These are phyloP conservation scores for Petrocephalus schoutedeni DNA, from an alignment of 2,797 vertebrate genomes.

Conservation along the genomic window DNA sequence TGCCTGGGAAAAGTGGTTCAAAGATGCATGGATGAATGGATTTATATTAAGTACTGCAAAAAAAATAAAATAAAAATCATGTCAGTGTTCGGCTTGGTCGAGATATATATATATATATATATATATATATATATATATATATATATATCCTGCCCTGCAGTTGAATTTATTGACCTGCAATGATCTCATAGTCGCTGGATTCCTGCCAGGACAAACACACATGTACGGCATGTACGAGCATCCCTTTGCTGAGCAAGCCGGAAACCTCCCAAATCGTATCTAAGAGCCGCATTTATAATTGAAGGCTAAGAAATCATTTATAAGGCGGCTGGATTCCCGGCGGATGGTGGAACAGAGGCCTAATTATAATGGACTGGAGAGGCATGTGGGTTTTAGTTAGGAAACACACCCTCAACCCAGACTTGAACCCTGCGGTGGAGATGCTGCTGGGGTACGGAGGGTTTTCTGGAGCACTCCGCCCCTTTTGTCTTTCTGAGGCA, in stretches of 20 bases:
- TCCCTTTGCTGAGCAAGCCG: background rate
- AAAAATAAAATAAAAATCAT: background rate
- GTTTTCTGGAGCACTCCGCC: background rate
- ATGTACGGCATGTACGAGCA: background rate
- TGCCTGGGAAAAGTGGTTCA: background rate
- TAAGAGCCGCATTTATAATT: slow-evolving; percentile 56
- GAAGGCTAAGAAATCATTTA: slow-evolving; percentile 57
- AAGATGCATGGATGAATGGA: background rate
- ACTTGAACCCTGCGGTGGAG: slow-evolving; percentile 41
- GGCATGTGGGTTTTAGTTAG: background rate
- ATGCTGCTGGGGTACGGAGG: background rate
- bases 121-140: too few species aligned
- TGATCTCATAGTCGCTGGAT: background rate
- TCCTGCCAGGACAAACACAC: background rate
- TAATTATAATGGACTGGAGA: slow-evolving; percentile 1
- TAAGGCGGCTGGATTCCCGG: slow-evolving; percentile 37
- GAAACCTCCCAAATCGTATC: slow-evolving; percentile 42
- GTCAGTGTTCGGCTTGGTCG: background rate
- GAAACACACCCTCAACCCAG: slow-evolving; percentile 34
- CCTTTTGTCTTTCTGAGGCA: slow-evolving; percentile 22
- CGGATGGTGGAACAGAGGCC: slow-evolving; percentile 28
- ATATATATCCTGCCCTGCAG: background rate
- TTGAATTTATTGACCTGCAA: background rate
- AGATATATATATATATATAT: too few species aligned
- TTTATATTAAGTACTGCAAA: background rate